Conservation (phyloP, 2,113 vertebrate genomes). For the Platichthys flesus region DNA sequence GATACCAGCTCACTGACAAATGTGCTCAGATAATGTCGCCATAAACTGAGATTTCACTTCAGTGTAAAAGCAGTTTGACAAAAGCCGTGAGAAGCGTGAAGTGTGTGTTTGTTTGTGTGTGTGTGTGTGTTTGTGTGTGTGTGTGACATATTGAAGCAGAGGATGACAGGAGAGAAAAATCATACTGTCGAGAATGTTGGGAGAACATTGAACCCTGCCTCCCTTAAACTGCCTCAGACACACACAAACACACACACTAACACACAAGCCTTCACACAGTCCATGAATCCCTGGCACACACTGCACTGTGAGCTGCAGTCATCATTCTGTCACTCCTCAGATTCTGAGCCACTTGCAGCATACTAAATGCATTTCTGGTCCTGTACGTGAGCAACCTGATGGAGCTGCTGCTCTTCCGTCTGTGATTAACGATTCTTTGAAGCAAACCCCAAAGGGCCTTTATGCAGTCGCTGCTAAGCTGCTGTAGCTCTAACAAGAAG, state of each 20-base stretch:
- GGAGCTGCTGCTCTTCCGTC: no score
- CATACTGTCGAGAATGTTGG: constrained; percentile 23
- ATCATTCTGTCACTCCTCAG: constrained; percentile 62
- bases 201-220: constrained; percentile 31
- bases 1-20: constrained; percentile 30
- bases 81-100: constrained; percentile 16
- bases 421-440: no score
- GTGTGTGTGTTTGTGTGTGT: constrained; percentile 8
- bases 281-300: constrained; percentile 44
- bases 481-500: no score
- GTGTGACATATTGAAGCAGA: constrained; percentile 2
- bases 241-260: not conserved
- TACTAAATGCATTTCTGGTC: constrained; percentile 47
- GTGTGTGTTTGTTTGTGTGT: no score
- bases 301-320: constrained; percentile 51
- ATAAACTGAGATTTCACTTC: constrained; percentile 8
- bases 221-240: constrained; percentile 19
- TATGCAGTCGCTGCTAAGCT: no score
- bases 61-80: constrained; percentile 13
- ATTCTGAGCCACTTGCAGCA: constrained; percentile 56
- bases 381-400: not conserved
- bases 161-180: constrained; percentile 33
- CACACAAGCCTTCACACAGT: constrained; percentile 22
- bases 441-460: no score
- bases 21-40: constrained; percentile 7